Evolutionary conservation across 2,113 vertebrate genomes (phyloP).

Genomic region (Neofelis nebulosa): DNA sequence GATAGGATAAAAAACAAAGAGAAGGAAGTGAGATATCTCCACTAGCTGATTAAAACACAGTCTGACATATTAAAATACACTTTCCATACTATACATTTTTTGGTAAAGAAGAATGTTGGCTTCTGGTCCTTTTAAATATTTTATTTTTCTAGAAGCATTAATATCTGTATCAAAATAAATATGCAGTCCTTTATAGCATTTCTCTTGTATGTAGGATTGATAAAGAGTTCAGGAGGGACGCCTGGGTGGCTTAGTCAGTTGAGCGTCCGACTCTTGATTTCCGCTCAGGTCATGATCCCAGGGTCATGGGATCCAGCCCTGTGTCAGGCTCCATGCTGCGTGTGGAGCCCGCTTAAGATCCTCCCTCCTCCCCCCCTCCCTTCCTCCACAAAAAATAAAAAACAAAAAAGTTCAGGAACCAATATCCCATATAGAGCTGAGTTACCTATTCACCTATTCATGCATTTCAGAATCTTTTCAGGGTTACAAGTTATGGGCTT

Average conservation of each 20-base stretch:
- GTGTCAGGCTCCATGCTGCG: too few species aligned
- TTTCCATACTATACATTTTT: not conserved
- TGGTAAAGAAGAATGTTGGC: not conserved
- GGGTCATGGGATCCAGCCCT: too few species aligned
- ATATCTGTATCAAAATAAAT: not conserved
- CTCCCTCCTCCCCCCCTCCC: too few species aligned
- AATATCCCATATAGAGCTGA: not conserved
- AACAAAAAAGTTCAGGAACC: not conserved
- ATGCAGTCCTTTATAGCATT: not conserved
- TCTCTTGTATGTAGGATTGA: not conserved
- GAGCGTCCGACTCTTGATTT: too few species aligned
- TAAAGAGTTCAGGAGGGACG: not conserved
- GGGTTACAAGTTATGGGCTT: not conserved
- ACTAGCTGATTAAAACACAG: slow-evolving; percentile 15
- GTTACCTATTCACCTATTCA: not conserved
- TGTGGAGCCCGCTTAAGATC: too few species aligned
- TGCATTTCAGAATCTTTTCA: not conserved
- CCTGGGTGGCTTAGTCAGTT: too few species aligned
- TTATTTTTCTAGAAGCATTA: not conserved
- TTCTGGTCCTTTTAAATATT: slow-evolving; percentile 28
- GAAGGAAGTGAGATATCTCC: not conserved
- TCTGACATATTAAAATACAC: not conserved
- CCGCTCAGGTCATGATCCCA: too few species aligned
- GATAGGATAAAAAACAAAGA: not conserved
- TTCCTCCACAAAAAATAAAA: too few species aligned